Conservation (phyloP, 2,113 vertebrate genomes). For the Alexandromys fortis region DNA sequence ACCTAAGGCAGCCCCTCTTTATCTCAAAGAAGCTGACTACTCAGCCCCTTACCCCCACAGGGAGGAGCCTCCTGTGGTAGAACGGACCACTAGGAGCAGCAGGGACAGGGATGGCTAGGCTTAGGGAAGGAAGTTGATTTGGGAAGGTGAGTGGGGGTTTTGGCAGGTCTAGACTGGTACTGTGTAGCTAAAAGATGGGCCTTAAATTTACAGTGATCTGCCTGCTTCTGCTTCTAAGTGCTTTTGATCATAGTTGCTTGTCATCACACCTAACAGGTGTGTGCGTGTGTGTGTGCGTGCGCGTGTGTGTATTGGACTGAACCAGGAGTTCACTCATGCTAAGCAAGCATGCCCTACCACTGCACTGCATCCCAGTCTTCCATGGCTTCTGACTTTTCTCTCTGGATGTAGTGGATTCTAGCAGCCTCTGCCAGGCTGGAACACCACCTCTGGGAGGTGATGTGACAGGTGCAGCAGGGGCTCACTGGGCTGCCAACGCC, state of each 20-base stretch:
- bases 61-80: background rate
- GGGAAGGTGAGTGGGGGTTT: background rate
- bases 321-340: background rate
- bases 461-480: background rate
- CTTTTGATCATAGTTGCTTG: background rate
- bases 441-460: background rate
- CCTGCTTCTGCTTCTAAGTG: background rate
- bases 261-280: background rate
- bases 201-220: background rate
- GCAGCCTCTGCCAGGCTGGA: background rate
- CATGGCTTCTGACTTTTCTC: background rate
- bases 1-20: constrained; percentile 76
- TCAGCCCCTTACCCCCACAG: background rate
- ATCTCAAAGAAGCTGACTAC: background rate
- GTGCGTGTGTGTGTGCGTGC: no score
- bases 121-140: background rate
- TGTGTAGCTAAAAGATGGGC: background rate
- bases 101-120: background rate
- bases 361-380: background rate
- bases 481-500: background rate
- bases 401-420: background rate
- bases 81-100: background rate
- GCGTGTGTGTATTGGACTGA: background rate
- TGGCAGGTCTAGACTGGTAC: constrained; percentile 86
- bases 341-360: background rate